Conservation (phyloP, 2,888 invertebrate genomes). For the Plutella xylostella region DNA sequence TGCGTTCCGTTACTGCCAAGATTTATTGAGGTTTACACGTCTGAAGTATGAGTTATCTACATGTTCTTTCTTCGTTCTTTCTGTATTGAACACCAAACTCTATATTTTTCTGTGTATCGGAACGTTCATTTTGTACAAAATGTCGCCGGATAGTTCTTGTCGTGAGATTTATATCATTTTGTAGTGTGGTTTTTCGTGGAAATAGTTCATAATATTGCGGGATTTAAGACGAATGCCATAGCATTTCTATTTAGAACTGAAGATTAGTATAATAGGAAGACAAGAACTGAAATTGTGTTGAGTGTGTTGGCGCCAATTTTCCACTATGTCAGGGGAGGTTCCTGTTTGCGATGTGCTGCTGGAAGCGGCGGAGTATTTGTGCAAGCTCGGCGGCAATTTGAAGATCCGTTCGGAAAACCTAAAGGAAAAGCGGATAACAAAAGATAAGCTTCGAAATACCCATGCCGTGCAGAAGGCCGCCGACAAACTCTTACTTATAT, state of each 20-base stretch:
- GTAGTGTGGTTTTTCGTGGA: not conserved
- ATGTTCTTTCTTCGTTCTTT: no score
- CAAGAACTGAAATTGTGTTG: not conserved
- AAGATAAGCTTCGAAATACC: constrained; percentile 42
- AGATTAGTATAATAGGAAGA: not conserved
- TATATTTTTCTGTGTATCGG: no score
- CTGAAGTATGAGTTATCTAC: no score
- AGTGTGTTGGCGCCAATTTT: constrained; percentile 5
- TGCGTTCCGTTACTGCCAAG: constrained; percentile 36
- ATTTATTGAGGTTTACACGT: no score
- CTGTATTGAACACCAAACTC: no score
- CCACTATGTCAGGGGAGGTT: constrained; percentile 49
- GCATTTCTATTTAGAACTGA: not conserved
- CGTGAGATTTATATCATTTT: not conserved
- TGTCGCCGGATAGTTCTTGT: not conserved
- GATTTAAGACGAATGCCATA: not conserved
- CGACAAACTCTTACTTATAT: constrained; percentile 51
- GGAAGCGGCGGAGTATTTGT: constrained; percentile 57
- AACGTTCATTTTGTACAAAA: not conserved
- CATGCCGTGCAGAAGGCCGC: constrained; percentile 55
- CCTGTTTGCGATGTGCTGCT: constrained; percentile 48
- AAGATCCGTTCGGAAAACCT: constrained; percentile 46
- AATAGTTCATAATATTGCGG: not conserved
- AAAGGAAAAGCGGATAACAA: constrained; percentile 44
- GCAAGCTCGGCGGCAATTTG: constrained; percentile 55